Conservation (phyloP, 2,797 vertebrate species). For the Meriones psammophilus region DNA sequence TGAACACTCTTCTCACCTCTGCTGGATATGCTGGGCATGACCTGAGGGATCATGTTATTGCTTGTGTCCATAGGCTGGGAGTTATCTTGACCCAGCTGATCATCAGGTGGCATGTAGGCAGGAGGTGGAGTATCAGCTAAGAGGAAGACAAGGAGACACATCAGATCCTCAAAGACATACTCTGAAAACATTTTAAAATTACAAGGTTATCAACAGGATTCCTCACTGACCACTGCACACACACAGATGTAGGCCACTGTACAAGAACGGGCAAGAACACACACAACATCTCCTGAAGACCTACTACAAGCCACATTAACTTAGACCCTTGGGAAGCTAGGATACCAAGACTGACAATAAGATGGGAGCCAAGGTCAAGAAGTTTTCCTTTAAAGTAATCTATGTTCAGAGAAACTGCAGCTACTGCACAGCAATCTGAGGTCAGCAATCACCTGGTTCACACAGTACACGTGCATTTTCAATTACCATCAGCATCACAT, state of each 20-base stretch:
- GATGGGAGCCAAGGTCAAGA: slow-evolving; percentile 46
- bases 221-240: not conserved
- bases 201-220: slow-evolving; percentile 17
- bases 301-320: not conserved
- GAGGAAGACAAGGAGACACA: slow-evolving; percentile 56
- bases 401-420: slow-evolving; percentile 8
- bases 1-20: slow-evolving; percentile 85
- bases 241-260: not conserved
- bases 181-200: slow-evolving; percentile 46
- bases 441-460: not conserved
- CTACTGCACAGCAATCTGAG: not conserved
- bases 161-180: slow-evolving; percentile 28
- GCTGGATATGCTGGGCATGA: slow-evolving; percentile 90
- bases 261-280: not conserved
- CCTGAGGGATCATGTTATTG: slow-evolving; percentile 90
- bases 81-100: slow-evolving; percentile 90
- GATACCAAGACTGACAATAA: not conserved
- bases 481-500: not conserved
- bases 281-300: not conserved
- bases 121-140: slow-evolving; percentile 91
- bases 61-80: slow-evolving; percentile 91
- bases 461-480: not conserved
- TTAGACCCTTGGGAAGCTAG: not conserved
- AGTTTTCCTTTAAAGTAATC: not conserved
- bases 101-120: slow-evolving; percentile 91